Evolutionary conservation across 2,113 vertebrate genomes (phyloP), one percentile per base, ranked within the genome.

Genomic region (Cheilinus undulatus): DNA sequence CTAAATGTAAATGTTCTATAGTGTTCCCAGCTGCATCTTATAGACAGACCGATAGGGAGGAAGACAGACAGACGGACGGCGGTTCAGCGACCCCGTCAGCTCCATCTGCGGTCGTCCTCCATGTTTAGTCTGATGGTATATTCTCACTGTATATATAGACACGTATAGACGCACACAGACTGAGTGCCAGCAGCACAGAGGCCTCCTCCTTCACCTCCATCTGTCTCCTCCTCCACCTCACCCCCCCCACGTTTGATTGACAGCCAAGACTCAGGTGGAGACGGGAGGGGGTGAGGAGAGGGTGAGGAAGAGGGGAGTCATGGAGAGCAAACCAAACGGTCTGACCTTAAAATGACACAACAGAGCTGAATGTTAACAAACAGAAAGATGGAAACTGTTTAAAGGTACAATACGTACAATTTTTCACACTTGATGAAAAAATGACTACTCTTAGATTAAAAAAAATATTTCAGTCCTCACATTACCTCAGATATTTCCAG

Each of bases 181-280:
- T 32, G 76, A 65, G 75, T 72, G 88, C 76, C 88, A 88, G 62
- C 83, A 83, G 76, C 76, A 76, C 76, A 14, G 11, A 83, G 87
- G 78, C 87, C 75, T 71, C 83, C 81, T 86, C 81, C 86, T 83
- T 90, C 79, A 88, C 84, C 84, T 86, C 88, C 88, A 90, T 90
- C 88, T 90, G 88, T 90, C 82, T 84, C 74, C 64, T 66, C 60
- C 84, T 74, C 83, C 73, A 38, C 66, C 24, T 43, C 73, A 28
- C 46, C 46, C 10, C 32, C 60, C 28, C 42, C 36, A 28, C 1
- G 30, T 52, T 48, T 86, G 86, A 89, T 57, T 85, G 76, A 85
- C 88, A 86, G 79, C 22, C 61, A 64, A 52, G 19, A 19, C 78
- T 84, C 76, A 89, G 88, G 88, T 86, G 81, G 75, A 77, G 72